Percentiles rank a stretch among this genome's conserved stretches.
Conservation (phyloP, 2,797 vertebrate species). For the Siniperca scherzeri region DNA sequence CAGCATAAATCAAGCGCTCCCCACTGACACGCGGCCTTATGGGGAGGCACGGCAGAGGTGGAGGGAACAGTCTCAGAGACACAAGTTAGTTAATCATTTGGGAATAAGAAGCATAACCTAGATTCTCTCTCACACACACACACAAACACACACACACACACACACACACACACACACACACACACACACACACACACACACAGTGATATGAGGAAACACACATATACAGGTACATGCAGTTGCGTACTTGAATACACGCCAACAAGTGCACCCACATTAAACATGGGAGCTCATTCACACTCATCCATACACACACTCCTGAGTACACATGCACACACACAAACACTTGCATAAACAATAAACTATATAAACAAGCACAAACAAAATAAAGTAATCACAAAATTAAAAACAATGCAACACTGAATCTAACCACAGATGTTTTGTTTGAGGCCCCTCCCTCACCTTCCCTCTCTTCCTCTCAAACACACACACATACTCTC, state of each 20-base stretch:
- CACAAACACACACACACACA: conserved; percentile 24
- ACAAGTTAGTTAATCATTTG: conserved; percentile 87
- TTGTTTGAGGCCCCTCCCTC: conserved; percentile 45
- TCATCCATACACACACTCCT: conserved; percentile 4
- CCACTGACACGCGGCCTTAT: conserved; percentile 76
- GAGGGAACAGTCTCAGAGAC: conserved; percentile 87
- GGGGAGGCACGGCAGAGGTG: conserved; percentile 78
- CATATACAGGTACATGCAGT: conserved; percentile 13
- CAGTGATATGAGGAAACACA: conserved; percentile 13
- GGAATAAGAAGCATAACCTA: conserved; percentile 77
- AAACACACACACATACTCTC: neutral
- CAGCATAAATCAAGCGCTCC: conserved; percentile 82
- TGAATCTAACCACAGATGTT: conserved; percentile 39
- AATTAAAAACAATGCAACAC: conserved; percentile 51
- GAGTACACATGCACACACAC: neutral
- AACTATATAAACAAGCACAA: conserved; percentile 36
- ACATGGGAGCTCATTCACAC: neutral
- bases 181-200: conserved; percentile 6
- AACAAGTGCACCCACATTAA: conserved; percentile 12
- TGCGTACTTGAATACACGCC: conserved; percentile 31
- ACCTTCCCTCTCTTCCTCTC: conserved; percentile 52
- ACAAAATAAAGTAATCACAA: conserved; percentile 42
- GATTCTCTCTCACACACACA: conserved; percentile 52
- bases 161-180: conserved; percentile 26
- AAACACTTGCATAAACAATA: neutral